Percentiles rank a stretch among this genome's conserved stretches.
These are phyloP conservation scores for Montipora capitata DNA, from an alignment of 92 coral and sea anemone species.

Conservation along the genomic window DNA sequence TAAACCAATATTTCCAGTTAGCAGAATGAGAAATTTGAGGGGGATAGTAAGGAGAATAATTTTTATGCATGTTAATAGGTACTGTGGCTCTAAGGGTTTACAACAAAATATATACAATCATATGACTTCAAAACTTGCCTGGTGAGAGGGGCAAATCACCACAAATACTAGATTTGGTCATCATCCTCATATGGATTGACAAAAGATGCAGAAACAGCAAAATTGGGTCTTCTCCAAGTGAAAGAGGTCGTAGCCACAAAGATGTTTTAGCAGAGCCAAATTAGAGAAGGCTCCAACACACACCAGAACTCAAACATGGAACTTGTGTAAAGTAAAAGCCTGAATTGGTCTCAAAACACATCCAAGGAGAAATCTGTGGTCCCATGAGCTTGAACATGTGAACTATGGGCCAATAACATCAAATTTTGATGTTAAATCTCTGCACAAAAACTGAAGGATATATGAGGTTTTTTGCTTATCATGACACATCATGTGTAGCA, in stretches of 20 bases:
- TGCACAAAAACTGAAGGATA: slow-evolving; percentile 34
- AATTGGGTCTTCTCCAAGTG: slow-evolving; percentile 1
- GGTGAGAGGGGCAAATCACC: neutral
- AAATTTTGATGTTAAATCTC: too few species aligned
- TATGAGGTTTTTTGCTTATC: slow-evolving; percentile 48
- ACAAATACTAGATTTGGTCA: slow-evolving; percentile 20
- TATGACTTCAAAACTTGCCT: slow-evolving; percentile 11
- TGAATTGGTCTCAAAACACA: slow-evolving; percentile 61
- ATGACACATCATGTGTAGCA: slow-evolving; percentile 45
- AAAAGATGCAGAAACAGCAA: slow-evolving; percentile 7
- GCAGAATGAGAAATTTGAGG: too few species aligned
- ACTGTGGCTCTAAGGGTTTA: too few species aligned
- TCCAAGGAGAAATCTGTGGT: slow-evolving; percentile 48
- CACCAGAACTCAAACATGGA: slow-evolving; percentile 36
- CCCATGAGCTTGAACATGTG: slow-evolving; percentile 42
- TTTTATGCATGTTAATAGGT: too few species aligned
- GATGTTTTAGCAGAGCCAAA: slow-evolving; percentile 32
- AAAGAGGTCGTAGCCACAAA: slow-evolving; percentile 31
- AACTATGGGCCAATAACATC: too few species aligned
- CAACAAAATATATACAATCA: too few species aligned
- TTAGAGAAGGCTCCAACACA: slow-evolving; percentile 68
- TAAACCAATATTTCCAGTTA: too few species aligned
- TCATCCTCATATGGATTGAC: slow-evolving; percentile 5
- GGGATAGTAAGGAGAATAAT: too few species aligned
- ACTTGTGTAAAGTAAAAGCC: slow-evolving; percentile 40